These are phyloP conservation scores for Melanophora roralis DNA, from an alignment of 2,888 invertebrate genomes.

Conservation along the genomic window DNA sequence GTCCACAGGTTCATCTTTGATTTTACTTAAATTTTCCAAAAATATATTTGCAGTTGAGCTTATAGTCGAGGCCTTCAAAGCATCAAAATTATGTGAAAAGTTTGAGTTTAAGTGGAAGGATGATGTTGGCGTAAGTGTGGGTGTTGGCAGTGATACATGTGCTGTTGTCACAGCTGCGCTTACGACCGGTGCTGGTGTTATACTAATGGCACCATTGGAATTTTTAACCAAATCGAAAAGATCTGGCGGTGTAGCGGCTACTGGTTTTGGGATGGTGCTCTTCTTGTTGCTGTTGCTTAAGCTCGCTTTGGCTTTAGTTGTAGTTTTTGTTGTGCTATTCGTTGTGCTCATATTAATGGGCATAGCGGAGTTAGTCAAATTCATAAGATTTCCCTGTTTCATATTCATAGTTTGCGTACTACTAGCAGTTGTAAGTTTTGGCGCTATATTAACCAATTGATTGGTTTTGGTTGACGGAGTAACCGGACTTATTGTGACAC, in stretches of 20 bases:
- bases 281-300: constrained; percentile 4
- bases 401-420: constrained; percentile 20
- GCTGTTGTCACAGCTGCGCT: not conserved
- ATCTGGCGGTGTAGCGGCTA: constrained; percentile 65
- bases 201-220: constrained; percentile 72
- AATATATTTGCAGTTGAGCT: constrained; percentile 41
- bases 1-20: constrained; percentile 71
- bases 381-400: constrained; percentile 5
- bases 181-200: constrained; percentile 59
- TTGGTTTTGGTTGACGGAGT: constrained; percentile 3
- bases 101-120: constrained; percentile 30
- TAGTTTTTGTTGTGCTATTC: constrained; percentile 35
- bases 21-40: constrained; percentile 67
- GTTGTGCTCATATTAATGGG: constrained; percentile 5
- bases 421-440: constrained; percentile 41
- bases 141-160: constrained; percentile 56
- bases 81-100: not conserved
- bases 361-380: constrained; percentile 3
- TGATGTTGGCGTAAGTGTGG: not conserved
- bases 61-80: constrained; percentile 33
- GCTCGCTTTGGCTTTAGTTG: constrained; percentile 33
- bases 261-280: constrained; percentile 30
- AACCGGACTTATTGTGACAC: constrained; percentile 49
- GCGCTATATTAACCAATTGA: constrained; percentile 50
- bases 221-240: constrained; percentile 75